A percentile compares a stretch with the other conserved stretches of the same genome.
Evolutionary conservation across 2,113 vertebrate genomes (phyloP).

Genomic region (Callospermophilus lateralis): DNA sequence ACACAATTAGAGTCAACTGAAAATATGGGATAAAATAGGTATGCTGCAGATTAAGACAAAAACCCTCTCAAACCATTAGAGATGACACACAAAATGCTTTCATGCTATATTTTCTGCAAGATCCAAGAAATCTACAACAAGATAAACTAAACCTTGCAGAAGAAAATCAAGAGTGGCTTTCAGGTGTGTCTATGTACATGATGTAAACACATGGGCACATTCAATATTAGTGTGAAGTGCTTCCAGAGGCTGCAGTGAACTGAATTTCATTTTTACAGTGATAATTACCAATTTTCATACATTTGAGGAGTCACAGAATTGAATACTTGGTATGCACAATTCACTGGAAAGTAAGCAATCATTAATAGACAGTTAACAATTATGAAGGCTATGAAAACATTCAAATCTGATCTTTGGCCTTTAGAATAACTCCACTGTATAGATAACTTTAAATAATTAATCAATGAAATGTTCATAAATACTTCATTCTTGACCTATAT

Average conservation of each 20-base stretch:
- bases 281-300: not conserved
- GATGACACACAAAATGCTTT: slow-evolving; percentile 80
- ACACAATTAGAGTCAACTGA: slow-evolving; percentile 55
- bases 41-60: not conserved
- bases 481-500: not conserved
- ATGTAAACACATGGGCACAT: not conserved
- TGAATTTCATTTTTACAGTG: slow-evolving; percentile 3
- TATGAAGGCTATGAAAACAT: slow-evolving; percentile 35
- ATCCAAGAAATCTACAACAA: slow-evolving; percentile 82
- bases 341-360: not conserved
- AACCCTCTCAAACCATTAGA: slow-evolving; percentile 52
- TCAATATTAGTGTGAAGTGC: not conserved
- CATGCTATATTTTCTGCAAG: slow-evolving; percentile 71
- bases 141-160: slow-evolving; percentile 69
- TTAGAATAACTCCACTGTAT: not conserved
- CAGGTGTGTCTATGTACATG: not conserved
- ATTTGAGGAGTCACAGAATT: slow-evolving; percentile 11
- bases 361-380: slow-evolving; percentile 12
- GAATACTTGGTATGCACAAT: not conserved
- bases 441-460: not conserved
- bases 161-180: slow-evolving; percentile 70
- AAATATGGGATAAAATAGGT: slow-evolving; percentile 16
- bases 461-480: not conserved
- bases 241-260: slow-evolving; percentile 19
- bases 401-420: slow-evolving; percentile 22